phyloP scores from a whole-genome alignment of 2,888 invertebrate genomes.

The Taphrorychus bicolor region DNA sequence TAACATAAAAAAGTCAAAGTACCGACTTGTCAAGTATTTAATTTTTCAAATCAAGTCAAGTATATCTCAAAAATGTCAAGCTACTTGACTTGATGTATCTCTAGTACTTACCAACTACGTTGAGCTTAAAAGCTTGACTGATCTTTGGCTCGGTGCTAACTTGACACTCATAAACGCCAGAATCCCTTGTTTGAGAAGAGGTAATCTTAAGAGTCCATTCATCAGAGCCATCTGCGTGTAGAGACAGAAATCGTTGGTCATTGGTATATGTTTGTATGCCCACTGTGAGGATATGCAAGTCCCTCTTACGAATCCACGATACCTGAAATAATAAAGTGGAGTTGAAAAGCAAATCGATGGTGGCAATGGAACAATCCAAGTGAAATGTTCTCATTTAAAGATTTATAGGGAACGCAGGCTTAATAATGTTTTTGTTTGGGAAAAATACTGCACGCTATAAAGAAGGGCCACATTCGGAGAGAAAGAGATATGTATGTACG shows the following conservation, averaged over 20 bases:
- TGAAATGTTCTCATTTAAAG: constrained; percentile 29
- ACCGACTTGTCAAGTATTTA: no score
- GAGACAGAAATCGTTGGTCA: constrained; percentile 74
- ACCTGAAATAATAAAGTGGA: constrained; percentile 64
- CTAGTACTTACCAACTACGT: constrained; percentile 74
- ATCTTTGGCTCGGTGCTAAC: constrained; percentile 82
- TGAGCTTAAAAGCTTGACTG: constrained; percentile 75
- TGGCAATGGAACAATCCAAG: constrained; percentile 1
- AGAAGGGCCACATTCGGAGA: constrained; percentile 25
- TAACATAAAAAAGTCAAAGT: no score
- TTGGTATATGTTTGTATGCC: constrained; percentile 77
- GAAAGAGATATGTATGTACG: constrained; percentile 32
- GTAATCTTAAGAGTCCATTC: constrained; percentile 77
- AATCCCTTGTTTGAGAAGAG: constrained; percentile 72
- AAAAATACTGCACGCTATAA: constrained; percentile 27
- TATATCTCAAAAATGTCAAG: no score
- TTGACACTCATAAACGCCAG: constrained; percentile 78
- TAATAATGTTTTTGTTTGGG: constrained; percentile 32
- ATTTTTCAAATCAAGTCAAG: no score
- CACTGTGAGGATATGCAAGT: constrained; percentile 78
- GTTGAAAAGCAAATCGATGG: background rate
- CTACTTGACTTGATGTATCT: background rate
- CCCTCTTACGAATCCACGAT: constrained; percentile 85
- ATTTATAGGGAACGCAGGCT: constrained; percentile 26
- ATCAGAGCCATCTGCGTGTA: constrained; percentile 74